Percentiles rank a stretch among this genome's conserved stretches.
Conservation (phyloP, 2,888 invertebrate species). For the Timema cristinae region DNA sequence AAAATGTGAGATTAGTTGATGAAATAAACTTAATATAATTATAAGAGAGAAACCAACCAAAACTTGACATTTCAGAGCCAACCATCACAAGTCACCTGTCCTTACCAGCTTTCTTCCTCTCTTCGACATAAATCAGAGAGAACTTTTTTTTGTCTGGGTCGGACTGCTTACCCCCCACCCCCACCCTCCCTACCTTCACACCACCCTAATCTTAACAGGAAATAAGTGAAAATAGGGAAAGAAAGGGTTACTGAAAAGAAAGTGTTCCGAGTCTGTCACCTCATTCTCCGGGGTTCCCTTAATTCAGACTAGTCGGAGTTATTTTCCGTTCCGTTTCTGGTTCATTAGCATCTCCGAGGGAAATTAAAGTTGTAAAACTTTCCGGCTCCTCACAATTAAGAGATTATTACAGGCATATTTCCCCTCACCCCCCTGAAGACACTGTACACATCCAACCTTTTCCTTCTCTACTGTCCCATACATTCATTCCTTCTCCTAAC, state of each 20-base stretch:
- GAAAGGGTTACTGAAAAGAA: no score
- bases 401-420: slow-evolving; percentile 26
- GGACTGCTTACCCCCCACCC: no score
- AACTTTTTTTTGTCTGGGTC: no score
- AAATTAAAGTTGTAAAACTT: slow-evolving; percentile 30
- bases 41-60: no score
- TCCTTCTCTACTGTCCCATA: neutral
- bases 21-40: no score
- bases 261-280: neutral
- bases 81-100: no score
- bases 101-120: no score
- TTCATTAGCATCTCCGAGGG: slow-evolving; percentile 13
- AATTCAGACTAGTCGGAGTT: slow-evolving; percentile 15
- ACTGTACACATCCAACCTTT: slow-evolving; percentile 14
- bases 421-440: neutral
- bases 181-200: neutral
- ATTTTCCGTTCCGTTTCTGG: slow-evolving; percentile 15
- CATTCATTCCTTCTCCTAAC: slow-evolving; percentile 3
- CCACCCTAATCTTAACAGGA: neutral
- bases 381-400: slow-evolving; percentile 27
- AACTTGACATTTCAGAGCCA: no score
- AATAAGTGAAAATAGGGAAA: no score
- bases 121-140: no score
- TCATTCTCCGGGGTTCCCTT: neutral
- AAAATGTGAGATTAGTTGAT: no score